Percentiles rank a stretch among this genome's conserved stretches.
These are phyloP conservation scores for Folsomia manolachei DNA, from an alignment of 2,888 invertebrate genomes.

Conservation along the genomic window DNA sequence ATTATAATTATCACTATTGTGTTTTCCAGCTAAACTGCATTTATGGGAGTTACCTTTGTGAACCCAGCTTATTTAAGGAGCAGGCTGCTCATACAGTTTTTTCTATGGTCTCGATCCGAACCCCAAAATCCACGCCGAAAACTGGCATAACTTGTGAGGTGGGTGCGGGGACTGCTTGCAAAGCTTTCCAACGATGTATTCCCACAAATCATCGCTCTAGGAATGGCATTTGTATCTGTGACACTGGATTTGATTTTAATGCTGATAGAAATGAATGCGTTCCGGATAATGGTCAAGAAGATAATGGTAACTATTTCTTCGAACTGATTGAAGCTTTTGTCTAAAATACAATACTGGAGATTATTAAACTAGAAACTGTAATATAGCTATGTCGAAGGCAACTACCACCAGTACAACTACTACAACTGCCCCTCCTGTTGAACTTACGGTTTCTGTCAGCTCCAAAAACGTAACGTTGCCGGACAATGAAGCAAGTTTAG, in stretches of 20 bases:
- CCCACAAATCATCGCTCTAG: slow-evolving; percentile 59
- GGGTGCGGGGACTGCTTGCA: slow-evolving; percentile 62
- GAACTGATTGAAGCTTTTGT: too few relatives aligned
- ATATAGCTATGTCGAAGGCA: not conserved
- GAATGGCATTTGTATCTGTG: slow-evolving; percentile 71
- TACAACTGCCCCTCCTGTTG: slow-evolving; percentile 60
- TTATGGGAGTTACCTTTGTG: slow-evolving; percentile 18
- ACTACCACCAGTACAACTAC: slow-evolving; percentile 10
- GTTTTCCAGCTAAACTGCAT: slow-evolving; percentile 40
- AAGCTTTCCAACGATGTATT: slow-evolving; percentile 69
- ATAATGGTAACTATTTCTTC: not conserved
- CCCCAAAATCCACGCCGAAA: slow-evolving; percentile 18
- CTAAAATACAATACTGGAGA: too few relatives aligned
- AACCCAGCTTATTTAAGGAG: slow-evolving; percentile 7
- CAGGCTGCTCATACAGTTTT: not conserved
- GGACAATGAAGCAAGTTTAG: slow-evolving; percentile 76
- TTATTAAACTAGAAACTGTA: too few relatives aligned
- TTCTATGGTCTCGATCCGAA: slow-evolving; percentile 33
- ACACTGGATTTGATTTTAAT: slow-evolving; percentile 62
- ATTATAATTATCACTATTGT: too few relatives aligned
- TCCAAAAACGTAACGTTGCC: slow-evolving; percentile 78
- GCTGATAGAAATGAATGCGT: slow-evolving; percentile 31
- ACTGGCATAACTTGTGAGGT: slow-evolving; percentile 60
- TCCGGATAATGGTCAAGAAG: not conserved
- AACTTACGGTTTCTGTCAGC: slow-evolving; percentile 69